Evolutionary conservation across 2,888 invertebrate genomes (phyloP).

Genomic region (Orgyia antiqua): DNA sequence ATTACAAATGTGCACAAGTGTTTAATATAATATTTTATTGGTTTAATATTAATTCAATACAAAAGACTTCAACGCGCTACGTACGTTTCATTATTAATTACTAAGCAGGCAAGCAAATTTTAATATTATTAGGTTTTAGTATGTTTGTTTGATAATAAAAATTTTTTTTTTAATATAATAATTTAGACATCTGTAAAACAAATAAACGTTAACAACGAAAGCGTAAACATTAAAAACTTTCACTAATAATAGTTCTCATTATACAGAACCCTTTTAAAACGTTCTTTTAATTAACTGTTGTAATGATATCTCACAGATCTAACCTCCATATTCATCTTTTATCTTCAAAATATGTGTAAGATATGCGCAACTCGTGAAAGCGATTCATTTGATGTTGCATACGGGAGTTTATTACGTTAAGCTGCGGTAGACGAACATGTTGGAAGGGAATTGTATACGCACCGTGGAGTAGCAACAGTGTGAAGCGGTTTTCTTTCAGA

Average conservation of each 20-base stretch:
- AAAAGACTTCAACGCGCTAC: too few species aligned
- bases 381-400: conserved; percentile 26
- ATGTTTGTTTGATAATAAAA: too few species aligned
- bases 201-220: conserved; percentile 5
- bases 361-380: conserved; percentile 36
- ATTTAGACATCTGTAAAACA: too few species aligned
- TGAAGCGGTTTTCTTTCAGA: too few species aligned
- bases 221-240: conserved; percentile 9
- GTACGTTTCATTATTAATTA: too few species aligned
- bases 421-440: conserved; percentile 9
- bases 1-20: too few species aligned
- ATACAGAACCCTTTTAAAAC: conserved; percentile 6
- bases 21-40: too few species aligned
- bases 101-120: too few species aligned
- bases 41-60: too few species aligned
- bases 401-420: conserved; percentile 17
- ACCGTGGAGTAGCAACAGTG: too few species aligned
- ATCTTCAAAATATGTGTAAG: conserved; percentile 20
- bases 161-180: too few species aligned
- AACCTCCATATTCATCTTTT: conserved; percentile 9
- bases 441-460: conserved; percentile 9
- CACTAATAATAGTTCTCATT: conserved; percentile 9
- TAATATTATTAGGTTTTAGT: too few species aligned
- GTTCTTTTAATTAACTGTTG: conserved; percentile 6
- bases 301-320: conserved; percentile 8